These are phyloP conservation scores for Parazoanthus atlanticus DNA, from an alignment of 92 coral and sea anemone genomes.

Conservation along the genomic window DNA sequence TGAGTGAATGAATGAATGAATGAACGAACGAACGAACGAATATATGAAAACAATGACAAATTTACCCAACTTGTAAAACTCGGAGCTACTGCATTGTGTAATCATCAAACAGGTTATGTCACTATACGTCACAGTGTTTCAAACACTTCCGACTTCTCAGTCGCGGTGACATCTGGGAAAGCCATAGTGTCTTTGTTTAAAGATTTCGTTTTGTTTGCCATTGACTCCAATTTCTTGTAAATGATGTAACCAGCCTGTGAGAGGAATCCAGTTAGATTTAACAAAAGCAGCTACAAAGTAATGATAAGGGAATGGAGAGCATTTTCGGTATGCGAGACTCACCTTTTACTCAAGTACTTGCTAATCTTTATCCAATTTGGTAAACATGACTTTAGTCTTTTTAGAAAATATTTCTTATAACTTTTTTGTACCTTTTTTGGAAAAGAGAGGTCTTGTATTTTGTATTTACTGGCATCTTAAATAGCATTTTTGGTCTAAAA, in stretches of 20 bases:
- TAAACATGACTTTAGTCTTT: background rate
- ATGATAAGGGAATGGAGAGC: too few relatives aligned
- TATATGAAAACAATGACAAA: background rate
- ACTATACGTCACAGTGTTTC: background rate
- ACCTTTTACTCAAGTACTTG: background rate
- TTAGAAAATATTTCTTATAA: too few relatives aligned
- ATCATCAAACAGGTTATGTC: too few relatives aligned
- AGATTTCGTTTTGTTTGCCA: background rate
- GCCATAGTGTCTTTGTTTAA: background rate
- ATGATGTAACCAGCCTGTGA: constrained; percentile 62
- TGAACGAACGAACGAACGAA: background rate
- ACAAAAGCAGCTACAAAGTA: too few relatives aligned
- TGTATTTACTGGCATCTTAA: background rate
- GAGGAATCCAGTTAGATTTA: background rate
- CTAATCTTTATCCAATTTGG: background rate
- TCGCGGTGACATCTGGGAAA: background rate
- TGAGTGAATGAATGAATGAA: background rate
- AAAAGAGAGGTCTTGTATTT: too few relatives aligned
- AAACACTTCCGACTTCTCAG: background rate
- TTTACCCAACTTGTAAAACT: background rate
- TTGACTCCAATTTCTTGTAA: constrained; percentile 53
- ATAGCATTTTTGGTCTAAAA: too few relatives aligned
- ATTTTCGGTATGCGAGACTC: background rate
- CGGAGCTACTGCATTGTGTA: background rate
- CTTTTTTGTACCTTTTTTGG: background rate